Conservation (phyloP, 1,140 invertebrate genomes). For the Chironomus striatipennis region DNA sequence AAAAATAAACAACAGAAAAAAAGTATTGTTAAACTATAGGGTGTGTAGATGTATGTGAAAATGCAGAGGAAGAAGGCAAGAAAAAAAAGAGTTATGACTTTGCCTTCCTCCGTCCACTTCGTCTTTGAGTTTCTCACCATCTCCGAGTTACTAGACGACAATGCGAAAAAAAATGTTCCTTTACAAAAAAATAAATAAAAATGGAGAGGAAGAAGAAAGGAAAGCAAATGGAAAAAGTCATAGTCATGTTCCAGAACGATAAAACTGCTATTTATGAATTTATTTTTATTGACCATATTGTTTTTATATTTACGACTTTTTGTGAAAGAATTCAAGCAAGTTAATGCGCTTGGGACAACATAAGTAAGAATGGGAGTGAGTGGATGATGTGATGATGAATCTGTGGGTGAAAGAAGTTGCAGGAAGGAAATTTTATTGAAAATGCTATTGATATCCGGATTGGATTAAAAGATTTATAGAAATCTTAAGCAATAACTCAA, state of each 20-base stretch:
- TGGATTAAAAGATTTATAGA: too few relatives aligned
- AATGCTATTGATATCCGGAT: too few relatives aligned
- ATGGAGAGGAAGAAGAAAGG: not conserved
- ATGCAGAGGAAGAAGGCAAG: too few relatives aligned
- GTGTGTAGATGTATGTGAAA: not conserved
- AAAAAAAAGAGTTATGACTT: slow-evolving; percentile 14
- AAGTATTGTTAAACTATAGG: not conserved
- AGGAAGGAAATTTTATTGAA: too few relatives aligned
- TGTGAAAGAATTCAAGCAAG: slow-evolving; percentile 12
- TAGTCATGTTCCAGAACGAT: slow-evolving; percentile 21
- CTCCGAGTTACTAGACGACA: slow-evolving; percentile 2
- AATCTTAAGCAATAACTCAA: too few relatives aligned
- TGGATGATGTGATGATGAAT: too few relatives aligned
- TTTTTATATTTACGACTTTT: slow-evolving; percentile 11
- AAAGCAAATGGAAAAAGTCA: not conserved
- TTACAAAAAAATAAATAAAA: not conserved
- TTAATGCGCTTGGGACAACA: not conserved
- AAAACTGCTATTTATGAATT: slow-evolving; percentile 24
- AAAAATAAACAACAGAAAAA: slow-evolving; percentile 1
- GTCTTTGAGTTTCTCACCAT: not conserved
- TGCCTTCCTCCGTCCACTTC: not conserved
- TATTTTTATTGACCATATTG: slow-evolving; percentile 22
- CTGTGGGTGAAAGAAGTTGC: too few relatives aligned
- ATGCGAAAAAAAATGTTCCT: not conserved
- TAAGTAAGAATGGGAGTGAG: not conserved